Conservation (phyloP, 2,113 vertebrate genomes). For the Platysternon megacephalum region DNA sequence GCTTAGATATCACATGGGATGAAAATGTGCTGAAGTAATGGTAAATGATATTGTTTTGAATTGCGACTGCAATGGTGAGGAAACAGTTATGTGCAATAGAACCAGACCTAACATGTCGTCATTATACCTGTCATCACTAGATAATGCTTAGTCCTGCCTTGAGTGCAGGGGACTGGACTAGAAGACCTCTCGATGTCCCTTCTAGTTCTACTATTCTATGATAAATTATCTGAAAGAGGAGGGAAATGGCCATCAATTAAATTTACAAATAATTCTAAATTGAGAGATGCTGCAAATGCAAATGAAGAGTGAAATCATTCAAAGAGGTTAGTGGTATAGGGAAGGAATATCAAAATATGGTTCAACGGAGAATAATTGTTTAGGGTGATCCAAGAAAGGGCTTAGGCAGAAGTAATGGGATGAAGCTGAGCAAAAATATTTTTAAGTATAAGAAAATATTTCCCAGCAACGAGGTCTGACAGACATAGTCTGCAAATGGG, state of each 20-base stretch:
- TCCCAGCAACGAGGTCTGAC: background rate
- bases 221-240: conserved; percentile 4
- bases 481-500: background rate
- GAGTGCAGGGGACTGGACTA: too few species aligned
- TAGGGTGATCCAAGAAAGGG: background rate
- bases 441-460: background rate
- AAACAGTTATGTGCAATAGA: background rate
- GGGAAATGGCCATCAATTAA: background rate
- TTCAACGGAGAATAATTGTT: background rate
- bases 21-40: conserved; percentile 47
- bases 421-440: background rate
- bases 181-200: too few species aligned
- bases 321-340: background rate
- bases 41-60: conserved; percentile 44
- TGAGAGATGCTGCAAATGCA: background rate
- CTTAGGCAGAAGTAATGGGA: background rate
- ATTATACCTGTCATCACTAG: background rate
- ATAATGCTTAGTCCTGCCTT: too few species aligned
- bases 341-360: conserved; percentile 12
- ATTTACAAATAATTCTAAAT: background rate
- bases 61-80: conserved; percentile 2
- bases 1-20: background rate
- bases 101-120: background rate
- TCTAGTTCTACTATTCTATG: too few species aligned
- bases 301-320: background rate